A percentile compares a stretch with the other conserved stretches of the same genome.
phyloP scores from a whole-genome alignment of 2,113 vertebrate species.

The Lampris megalopsis region DNA sequence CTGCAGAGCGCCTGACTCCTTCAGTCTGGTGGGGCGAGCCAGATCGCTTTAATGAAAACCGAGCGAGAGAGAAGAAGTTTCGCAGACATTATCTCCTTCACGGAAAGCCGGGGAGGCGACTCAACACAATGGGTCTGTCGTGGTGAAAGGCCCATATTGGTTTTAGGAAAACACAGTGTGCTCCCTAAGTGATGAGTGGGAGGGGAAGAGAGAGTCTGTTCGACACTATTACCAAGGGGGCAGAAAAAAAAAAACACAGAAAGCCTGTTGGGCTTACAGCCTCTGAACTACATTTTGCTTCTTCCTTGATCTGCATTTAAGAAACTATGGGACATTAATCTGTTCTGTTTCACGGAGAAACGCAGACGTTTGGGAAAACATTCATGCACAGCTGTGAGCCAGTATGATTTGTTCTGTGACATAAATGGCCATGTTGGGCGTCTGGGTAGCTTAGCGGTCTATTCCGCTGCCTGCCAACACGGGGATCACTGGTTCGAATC shows the following conservation, averaged over 20 bases:
- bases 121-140: slow-evolving; percentile 55
- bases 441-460: too few species aligned
- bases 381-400: background rate
- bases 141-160: slow-evolving; percentile 60
- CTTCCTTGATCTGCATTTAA: slow-evolving; percentile 25
- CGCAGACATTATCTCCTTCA: slow-evolving; percentile 63
- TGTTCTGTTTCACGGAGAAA: slow-evolving; percentile 14
- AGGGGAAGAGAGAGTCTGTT: slow-evolving; percentile 42
- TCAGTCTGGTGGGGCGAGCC: slow-evolving; percentile 42
- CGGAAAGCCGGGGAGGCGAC: slow-evolving; percentile 47
- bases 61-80: slow-evolving; percentile 60
- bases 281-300: slow-evolving; percentile 19
- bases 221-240: background rate
- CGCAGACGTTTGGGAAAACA: background rate
- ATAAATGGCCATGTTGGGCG: background rate
- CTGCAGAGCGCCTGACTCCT: slow-evolving; percentile 35
- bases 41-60: slow-evolving; percentile 79
- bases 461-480: too few species aligned
- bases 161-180: slow-evolving; percentile 53
- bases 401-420: slow-evolving; percentile 2
- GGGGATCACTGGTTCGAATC: too few species aligned
- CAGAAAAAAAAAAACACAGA: too few species aligned
- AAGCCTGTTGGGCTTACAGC: slow-evolving; percentile 46
- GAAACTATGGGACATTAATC: slow-evolving; percentile 12
- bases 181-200: slow-evolving; percentile 54